Percentiles rank a stretch among this genome's conserved stretches.
Conservation (phyloP, 2,888 invertebrate genomes). For the Hetaerina titia region DNA sequence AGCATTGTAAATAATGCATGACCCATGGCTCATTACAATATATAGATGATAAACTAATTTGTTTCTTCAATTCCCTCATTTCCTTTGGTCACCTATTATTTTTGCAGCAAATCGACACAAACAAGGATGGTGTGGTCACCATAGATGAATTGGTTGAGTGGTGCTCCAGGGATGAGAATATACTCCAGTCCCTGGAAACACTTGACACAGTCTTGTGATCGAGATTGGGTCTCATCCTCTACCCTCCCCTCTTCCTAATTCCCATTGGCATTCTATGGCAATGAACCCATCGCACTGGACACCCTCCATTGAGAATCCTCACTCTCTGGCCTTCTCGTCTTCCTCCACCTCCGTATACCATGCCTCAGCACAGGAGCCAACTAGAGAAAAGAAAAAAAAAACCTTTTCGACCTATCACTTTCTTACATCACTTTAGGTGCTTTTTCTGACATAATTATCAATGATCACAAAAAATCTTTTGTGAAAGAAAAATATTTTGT, state of each 20-base stretch:
- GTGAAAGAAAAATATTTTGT: constrained; percentile 62
- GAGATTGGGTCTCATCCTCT: constrained; percentile 1
- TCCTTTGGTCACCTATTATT: background rate
- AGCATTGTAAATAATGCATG: too few relatives aligned
- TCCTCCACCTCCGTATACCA: background rate
- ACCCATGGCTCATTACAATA: too few relatives aligned
- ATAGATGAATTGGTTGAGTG: constrained; percentile 89
- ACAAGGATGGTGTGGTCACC: constrained; percentile 89
- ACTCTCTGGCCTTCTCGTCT: background rate
- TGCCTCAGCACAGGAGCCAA: constrained; percentile 41
- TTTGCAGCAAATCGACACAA: constrained; percentile 82
- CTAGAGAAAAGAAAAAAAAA: background rate
- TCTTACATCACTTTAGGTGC: constrained; percentile 46
- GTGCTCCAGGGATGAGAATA: constrained; percentile 86
- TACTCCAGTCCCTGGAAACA: constrained; percentile 84
- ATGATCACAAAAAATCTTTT: constrained; percentile 33
- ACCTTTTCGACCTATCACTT: background rate
- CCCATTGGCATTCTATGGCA: background rate
- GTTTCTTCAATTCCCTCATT: too few relatives aligned
- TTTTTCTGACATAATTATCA: constrained; percentile 32
- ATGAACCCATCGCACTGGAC: background rate
- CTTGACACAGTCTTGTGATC: constrained; percentile 88
- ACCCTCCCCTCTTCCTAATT: background rate
- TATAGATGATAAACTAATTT: too few relatives aligned
- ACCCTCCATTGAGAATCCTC: background rate